phyloP scores from a whole-genome alignment of 2,888 invertebrate genomes.

The Andrena fulva region DNA sequence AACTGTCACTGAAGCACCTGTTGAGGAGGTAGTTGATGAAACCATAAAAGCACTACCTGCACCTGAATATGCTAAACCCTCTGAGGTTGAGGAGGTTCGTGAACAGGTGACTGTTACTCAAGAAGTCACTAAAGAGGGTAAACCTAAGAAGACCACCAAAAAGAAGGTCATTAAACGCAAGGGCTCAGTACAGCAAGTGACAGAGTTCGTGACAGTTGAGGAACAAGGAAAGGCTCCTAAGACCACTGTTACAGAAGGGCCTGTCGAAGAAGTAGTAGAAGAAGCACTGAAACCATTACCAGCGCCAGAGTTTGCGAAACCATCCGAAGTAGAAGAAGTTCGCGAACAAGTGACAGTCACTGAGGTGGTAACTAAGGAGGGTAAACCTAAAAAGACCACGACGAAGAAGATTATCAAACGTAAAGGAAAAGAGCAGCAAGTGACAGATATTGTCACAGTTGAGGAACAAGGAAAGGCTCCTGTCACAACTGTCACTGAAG shows the following conservation, averaged over 20 bases:
- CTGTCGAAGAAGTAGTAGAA: constrained; percentile 75
- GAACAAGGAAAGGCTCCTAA: constrained; percentile 76
- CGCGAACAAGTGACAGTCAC: constrained; percentile 79
- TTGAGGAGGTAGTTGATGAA: constrained; percentile 76
- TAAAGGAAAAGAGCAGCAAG: constrained; percentile 83
- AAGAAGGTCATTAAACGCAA: constrained; percentile 56
- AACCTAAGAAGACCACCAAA: constrained; percentile 75
- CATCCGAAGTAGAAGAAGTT: constrained; percentile 73
- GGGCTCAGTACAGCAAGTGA: constrained; percentile 69
- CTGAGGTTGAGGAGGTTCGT: constrained; percentile 67
- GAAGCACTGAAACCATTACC: constrained; percentile 59
- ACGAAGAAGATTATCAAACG: constrained; percentile 83
- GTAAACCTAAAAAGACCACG: constrained; percentile 72
- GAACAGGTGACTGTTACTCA: constrained; percentile 78
- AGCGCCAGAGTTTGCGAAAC: constrained; percentile 77
- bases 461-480: constrained; percentile 76
- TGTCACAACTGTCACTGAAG: constrained; percentile 79
- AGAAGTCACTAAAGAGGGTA: constrained; percentile 68
- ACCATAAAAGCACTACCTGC: constrained; percentile 3
- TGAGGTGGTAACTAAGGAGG: constrained; percentile 77
- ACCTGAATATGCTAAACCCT: constrained; percentile 70
- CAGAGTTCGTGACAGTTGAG: constrained; percentile 66
- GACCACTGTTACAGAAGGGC: constrained; percentile 57
- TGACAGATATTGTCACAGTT: constrained; percentile 73
- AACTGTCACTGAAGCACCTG: constrained; percentile 82